These are phyloP conservation scores for Pocota personata DNA, from an alignment of 2,888 invertebrate genomes.

Conservation along the genomic window DNA sequence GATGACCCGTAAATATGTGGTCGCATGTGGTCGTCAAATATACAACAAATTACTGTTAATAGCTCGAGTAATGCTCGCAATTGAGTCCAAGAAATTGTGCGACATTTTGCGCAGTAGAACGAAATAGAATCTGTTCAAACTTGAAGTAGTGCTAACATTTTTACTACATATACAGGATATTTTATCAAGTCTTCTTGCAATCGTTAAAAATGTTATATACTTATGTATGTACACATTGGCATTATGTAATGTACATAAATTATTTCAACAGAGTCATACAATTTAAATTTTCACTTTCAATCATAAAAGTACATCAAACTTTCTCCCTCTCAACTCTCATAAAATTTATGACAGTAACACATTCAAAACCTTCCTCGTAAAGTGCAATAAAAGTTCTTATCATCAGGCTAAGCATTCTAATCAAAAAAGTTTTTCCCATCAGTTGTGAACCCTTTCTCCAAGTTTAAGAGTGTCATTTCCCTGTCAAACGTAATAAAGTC, in stretches of 20 bases:
- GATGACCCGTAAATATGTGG: too few species aligned
- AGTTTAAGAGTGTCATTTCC: not conserved
- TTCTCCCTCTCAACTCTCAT: not conserved
- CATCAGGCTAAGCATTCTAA: not conserved
- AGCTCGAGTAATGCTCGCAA: too few species aligned
- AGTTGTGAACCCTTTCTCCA: not conserved
- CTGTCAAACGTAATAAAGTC: constrained; percentile 24
- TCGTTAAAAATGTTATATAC: too few species aligned
- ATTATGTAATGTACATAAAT: not conserved
- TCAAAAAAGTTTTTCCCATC: constrained; percentile 12
- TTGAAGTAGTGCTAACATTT: too few species aligned
- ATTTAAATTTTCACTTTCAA: not conserved
- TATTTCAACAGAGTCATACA: not conserved
- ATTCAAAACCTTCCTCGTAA: not conserved
- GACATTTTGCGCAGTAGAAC: too few species aligned
- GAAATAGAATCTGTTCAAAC: too few species aligned
- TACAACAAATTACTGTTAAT: too few species aligned
- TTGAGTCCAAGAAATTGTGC: too few species aligned
- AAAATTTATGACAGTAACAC: not conserved
- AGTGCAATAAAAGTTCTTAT: constrained; percentile 22
- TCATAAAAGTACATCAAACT: not conserved
- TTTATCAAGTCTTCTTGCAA: too few species aligned
- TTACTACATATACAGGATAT: too few species aligned
- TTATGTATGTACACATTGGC: too few species aligned
- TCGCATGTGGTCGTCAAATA: too few species aligned